Percentiles rank a stretch among this genome's conserved stretches.
These are phyloP conservation scores for Pachyramphus minor DNA, from an alignment of 2,113 vertebrate genomes.

Conservation along the genomic window DNA sequence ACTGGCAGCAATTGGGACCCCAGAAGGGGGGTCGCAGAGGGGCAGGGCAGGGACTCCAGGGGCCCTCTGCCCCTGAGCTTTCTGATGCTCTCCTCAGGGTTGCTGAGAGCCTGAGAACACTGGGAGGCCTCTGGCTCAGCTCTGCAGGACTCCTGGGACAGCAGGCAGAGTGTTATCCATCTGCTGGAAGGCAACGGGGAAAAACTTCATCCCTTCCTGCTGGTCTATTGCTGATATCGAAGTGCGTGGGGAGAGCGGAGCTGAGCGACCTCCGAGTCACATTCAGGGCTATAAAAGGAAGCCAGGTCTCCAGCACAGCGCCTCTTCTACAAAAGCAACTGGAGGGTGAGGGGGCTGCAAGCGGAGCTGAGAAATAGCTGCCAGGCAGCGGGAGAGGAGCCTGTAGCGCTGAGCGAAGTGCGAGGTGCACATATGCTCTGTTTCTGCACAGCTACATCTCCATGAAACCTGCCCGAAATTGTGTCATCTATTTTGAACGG, in stretches of 20 bases:
- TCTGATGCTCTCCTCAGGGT: neutral
- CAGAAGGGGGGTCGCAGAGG: neutral
- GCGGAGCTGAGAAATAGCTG: slow-evolving; percentile 52
- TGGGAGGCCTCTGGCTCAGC: neutral
- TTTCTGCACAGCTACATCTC: slow-evolving; percentile 19
- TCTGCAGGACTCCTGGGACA: neutral
- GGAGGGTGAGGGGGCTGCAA: slow-evolving; percentile 58
- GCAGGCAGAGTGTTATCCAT: neutral
- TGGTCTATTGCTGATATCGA: neutral
- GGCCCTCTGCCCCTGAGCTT: neutral
- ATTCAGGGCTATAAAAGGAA: slow-evolving; percentile 64
- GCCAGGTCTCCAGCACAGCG: slow-evolving; percentile 34
- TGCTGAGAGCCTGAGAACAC: neutral
- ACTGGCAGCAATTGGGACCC: neutral
- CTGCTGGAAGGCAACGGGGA: neutral
- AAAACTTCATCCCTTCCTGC: neutral
- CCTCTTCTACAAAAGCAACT: slow-evolving; percentile 61
- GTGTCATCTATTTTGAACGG: slow-evolving; percentile 56
- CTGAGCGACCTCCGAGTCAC: slow-evolving; percentile 26
- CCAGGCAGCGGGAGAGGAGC: slow-evolving; percentile 58
- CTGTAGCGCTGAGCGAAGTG: slow-evolving; percentile 20
- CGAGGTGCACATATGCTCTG: slow-evolving; percentile 56
- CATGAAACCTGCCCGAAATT: slow-evolving; percentile 14
- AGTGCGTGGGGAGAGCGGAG: neutral
- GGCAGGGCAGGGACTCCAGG: neutral